phyloP scores from a whole-genome alignment of 2,797 vertebrate species.

The Betta splendens region DNA sequence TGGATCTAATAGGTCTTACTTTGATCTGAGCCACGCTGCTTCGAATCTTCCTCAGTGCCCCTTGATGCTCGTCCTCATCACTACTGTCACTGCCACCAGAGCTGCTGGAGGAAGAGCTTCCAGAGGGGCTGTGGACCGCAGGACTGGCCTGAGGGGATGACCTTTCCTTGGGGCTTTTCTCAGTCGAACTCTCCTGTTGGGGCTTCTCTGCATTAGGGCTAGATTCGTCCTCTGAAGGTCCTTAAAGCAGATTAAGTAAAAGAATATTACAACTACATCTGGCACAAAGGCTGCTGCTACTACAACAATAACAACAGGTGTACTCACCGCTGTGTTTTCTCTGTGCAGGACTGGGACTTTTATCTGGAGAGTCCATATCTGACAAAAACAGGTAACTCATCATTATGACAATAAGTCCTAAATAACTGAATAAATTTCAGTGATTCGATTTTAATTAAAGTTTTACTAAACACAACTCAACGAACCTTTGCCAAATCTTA shows the following conservation, averaged over 20 bases:
- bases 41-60: conserved; percentile 68
- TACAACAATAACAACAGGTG: not conserved
- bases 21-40: conserved; percentile 82
- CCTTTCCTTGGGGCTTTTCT: conserved; percentile 36
- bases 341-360: conserved; percentile 44
- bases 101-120: conserved; percentile 48
- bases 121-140: conserved; percentile 13
- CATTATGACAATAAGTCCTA: not conserved
- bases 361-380: conserved; percentile 68
- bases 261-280: not conserved
- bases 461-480: too few relatives aligned
- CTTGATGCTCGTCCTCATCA: conserved; percentile 65
- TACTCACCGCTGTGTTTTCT: conserved; percentile 54
- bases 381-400: not conserved
- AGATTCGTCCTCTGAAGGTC: conserved; percentile 38
- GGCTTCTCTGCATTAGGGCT: conserved; percentile 27
- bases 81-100: conserved; percentile 61
- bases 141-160: conserved; percentile 24
- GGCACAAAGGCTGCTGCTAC: not conserved
- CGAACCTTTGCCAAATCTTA: not conserved
- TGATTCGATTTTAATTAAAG: too few relatives aligned
- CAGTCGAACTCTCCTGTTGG: not conserved
- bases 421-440: too few relatives aligned
- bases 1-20: too few relatives aligned
- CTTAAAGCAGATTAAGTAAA: conserved; percentile 12